Base-by-base conservation (phyloP, 2,797 vertebrate species). In the Nannoperca obscura region DNA sequence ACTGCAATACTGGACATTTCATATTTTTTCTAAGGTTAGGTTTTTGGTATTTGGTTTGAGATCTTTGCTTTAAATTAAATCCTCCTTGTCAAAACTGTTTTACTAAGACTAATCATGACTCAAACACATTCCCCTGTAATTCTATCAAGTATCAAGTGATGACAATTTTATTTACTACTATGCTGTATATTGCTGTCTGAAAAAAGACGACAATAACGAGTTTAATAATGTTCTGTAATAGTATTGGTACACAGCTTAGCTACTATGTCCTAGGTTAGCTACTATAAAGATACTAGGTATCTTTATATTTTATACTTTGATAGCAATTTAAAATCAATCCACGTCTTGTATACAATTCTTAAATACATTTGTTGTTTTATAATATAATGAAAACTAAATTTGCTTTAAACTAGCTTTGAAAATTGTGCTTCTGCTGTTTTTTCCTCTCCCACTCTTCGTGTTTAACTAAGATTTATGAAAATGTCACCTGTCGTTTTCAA, bases 401-500 rank as follows among this genome's bases (percentile, higher is more conserved):
- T 17, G 32, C 61, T 22, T 30, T 5, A 55, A 66, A 66, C n/a
- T 24, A 7, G 20, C 13, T 64, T 36, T 59, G 10, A 34, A 27
- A 36, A 42, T 22, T 7, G 12, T n/a, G 44, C 63, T 24, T 42
- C 11, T 2, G 20, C 11, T 1, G 30, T 5, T 12, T 19, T 8
- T 12, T 24, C 13, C 46, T 49, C 5, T 5, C 27, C 54, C n/a
- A 4, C 42, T 50, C 76, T 38, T 71, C 44, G 71, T 66, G 66
- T 85, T 87, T 88, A 87, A 89, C 75, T 81, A 80, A 83, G 76
- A 86, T 77, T 86, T 74, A 92, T 91, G 86, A 88, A 92, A 91
- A 91, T 93, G 88, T 93, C 93, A 94, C 90, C 91, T 92, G 91
- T 86, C 90, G 76, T 89, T 58, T 68, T 61, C 62, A 86, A 69